phyloP scores from a whole-genome alignment of 2,797 vertebrate genomes.

The Alectoris magna region DNA sequence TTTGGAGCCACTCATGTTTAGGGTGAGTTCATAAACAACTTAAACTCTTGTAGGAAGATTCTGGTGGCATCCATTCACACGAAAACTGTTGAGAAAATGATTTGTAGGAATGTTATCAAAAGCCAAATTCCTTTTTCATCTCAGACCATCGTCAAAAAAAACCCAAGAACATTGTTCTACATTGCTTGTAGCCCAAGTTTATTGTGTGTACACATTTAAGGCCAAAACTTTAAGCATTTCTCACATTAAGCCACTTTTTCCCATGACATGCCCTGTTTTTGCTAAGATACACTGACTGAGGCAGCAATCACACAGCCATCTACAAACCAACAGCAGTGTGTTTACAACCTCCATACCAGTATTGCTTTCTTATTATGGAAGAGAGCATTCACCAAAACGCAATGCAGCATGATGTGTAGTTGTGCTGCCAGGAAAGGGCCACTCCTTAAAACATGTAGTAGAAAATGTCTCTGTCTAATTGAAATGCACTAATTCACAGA shows the following conservation, averaged over 20 bases:
- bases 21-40: background rate
- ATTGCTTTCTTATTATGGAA: background rate
- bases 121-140: background rate
- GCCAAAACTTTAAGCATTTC: background rate
- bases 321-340: background rate
- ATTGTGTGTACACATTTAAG: fast-evolving
- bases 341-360: background rate
- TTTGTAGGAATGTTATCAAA: background rate
- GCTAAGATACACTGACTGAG: background rate
- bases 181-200: background rate
- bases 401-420: background rate
- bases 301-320: background rate
- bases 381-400: background rate
- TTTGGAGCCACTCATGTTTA: slow-evolving; percentile 94
- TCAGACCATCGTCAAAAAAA: background rate
- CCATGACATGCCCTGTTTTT: background rate
- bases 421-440: background rate
- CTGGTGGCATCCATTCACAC: slow-evolving; percentile 72
- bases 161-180: background rate
- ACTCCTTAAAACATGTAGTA: background rate
- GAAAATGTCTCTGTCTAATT: background rate
- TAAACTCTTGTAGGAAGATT: slow-evolving; percentile 22
- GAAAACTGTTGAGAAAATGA: slow-evolving; percentile 54
- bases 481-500: background rate
- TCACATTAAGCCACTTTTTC: background rate